Percentiles rank a stretch among this genome's conserved stretches.
phyloP scores from a whole-genome alignment of 2,113 vertebrate species.

The Phalacrocorax carbo region DNA sequence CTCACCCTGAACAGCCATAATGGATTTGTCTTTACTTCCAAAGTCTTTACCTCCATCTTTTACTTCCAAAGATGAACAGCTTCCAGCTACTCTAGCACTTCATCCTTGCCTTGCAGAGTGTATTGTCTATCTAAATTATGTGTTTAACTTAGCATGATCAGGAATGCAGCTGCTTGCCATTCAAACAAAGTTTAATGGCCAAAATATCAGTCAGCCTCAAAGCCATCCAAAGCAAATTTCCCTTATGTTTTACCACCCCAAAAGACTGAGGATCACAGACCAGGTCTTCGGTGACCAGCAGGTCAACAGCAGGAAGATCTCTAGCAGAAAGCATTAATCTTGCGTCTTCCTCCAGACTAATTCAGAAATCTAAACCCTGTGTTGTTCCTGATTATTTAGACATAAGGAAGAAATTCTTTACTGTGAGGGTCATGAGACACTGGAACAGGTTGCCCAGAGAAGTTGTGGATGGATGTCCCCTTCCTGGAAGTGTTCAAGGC shows the following conservation, averaged over 20 bases:
- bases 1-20: background rate
- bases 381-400: background rate
- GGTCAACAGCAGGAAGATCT: background rate
- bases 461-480: fast-evolving
- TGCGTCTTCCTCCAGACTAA: background rate
- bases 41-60: background rate
- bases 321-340: background rate
- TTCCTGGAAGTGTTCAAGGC: background rate
- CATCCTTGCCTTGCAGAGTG: background rate
- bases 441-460: background rate
- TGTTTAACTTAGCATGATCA: background rate
- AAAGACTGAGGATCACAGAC: background rate
- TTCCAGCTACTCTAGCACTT: background rate
- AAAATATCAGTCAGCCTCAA: background rate
- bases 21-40: background rate
- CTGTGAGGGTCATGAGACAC: background rate
- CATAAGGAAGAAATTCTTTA: background rate
- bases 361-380: background rate
- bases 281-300: background rate
- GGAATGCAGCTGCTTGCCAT: background rate
- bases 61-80: background rate
- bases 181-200: background rate
- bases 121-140: background rate
- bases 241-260: background rate
- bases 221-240: background rate